Conservation (phyloP, 2,113 vertebrate species). For the Zapus hudsonius region DNA sequence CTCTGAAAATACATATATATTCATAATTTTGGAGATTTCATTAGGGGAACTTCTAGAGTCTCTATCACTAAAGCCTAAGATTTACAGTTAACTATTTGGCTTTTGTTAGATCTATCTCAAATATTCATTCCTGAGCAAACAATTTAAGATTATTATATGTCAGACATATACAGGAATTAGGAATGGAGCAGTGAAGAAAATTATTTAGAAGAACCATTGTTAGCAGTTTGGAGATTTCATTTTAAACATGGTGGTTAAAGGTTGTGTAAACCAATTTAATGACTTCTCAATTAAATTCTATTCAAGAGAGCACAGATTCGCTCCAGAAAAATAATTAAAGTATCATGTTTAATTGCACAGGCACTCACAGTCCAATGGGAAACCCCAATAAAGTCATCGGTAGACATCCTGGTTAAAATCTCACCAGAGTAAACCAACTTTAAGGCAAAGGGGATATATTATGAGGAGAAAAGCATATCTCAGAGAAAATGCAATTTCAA, state of each 20-base stretch:
- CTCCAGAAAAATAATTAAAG: not conserved
- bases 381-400: not conserved
- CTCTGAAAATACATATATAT: not conserved
- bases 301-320: not conserved
- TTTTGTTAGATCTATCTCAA: not conserved
- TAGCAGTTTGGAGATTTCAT: not conserved
- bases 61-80: not conserved
- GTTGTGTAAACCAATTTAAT: not conserved
- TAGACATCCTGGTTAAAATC: not conserved
- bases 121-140: not conserved
- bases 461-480: not conserved
- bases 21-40: not conserved
- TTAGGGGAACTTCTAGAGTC: not conserved
- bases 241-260: not conserved
- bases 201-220: not conserved
- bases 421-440: not conserved
- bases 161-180: not conserved
- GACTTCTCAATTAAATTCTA: not conserved
- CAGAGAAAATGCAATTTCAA: not conserved
- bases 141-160: not conserved
- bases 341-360: not conserved
- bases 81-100: not conserved
- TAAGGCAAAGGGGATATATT: constrained; percentile 8
- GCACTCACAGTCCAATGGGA: not conserved
- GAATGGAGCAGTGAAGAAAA: not conserved